Conservation (phyloP, 2,888 invertebrate genomes). For the Caradrina clavipalpis region DNA sequence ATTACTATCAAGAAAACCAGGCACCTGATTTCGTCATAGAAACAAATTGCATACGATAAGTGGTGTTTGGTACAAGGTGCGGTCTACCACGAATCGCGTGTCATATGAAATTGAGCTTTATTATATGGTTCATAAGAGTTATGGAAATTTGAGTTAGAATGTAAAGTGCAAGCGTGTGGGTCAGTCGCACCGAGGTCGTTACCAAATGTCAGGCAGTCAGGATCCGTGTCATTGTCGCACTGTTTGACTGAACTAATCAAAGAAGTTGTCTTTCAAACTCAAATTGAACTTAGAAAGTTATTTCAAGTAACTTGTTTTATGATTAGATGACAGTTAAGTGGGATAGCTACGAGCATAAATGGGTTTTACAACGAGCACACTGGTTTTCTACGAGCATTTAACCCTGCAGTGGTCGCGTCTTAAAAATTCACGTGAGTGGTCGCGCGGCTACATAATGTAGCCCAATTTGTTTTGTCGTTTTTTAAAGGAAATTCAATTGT, state of each 20-base stretch:
- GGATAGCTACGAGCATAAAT: not conserved
- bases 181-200: conserved; percentile 83
- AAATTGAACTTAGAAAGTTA: conserved; percentile 23
- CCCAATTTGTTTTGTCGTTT: too few relatives aligned
- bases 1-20: conserved; percentile 52
- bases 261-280: conserved; percentile 32
- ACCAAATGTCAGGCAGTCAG: conserved; percentile 83
- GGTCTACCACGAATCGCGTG: conserved; percentile 61
- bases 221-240: conserved; percentile 80
- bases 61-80: conserved; percentile 74
- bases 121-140: conserved; percentile 60
- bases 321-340: not conserved
- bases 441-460: too few relatives aligned
- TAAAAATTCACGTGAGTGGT: too few relatives aligned
- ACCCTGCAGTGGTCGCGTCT: too few relatives aligned
- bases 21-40: conserved; percentile 76
- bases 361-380: not conserved
- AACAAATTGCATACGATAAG: conserved; percentile 79
- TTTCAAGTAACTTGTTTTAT: not conserved
- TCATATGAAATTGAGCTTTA: conserved; percentile 60
- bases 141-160: conserved; percentile 65
- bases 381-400: not conserved
- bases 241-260: conserved; percentile 53
- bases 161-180: conserved; percentile 78
- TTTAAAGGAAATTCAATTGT: too few relatives aligned